Conservation (phyloP, 1,140 invertebrate genomes). For the Cydia fagiglandana region DNA sequence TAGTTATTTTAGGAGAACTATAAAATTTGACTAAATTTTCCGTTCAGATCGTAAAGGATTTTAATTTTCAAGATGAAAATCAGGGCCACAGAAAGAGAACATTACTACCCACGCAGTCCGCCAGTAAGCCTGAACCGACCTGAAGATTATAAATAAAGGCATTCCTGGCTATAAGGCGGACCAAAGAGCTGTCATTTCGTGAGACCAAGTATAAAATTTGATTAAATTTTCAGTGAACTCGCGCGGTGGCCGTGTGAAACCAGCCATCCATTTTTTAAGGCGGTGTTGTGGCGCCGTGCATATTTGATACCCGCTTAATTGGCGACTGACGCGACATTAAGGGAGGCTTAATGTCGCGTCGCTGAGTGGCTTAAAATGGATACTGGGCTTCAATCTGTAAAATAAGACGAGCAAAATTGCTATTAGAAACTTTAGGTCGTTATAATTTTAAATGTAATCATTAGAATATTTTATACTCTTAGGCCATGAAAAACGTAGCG, state of each 20-base stretch:
- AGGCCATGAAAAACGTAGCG: too few species aligned
- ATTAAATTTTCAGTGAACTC: conserved; percentile 16
- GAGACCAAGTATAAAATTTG: neutral
- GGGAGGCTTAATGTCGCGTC: too few species aligned
- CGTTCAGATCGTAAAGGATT: neutral
- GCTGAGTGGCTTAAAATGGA: conserved; percentile 16
- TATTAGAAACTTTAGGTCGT: neutral
- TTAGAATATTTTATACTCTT: too few species aligned
- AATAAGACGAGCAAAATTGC: neutral
- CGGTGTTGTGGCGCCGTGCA: conserved; percentile 19
- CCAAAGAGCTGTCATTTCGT: conserved; percentile 4
- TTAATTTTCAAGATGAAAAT: neutral
- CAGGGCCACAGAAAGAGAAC: neutral
- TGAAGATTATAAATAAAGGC: neutral
- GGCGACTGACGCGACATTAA: conserved; percentile 23
- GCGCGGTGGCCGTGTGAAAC: conserved; percentile 16
- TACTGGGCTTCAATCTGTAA: neutral
- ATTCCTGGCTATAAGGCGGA: neutral
- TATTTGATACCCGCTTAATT: conserved; percentile 25
- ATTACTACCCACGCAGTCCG: neutral
- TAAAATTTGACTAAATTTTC: neutral
- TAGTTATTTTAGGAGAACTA: neutral
- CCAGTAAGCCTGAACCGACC: neutral
- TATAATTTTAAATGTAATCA: neutral
- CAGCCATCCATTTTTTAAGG: conserved; percentile 25